Base-by-base conservation (phyloP, 2,888 invertebrate genomes). In the Torymus texanus region DNA sequence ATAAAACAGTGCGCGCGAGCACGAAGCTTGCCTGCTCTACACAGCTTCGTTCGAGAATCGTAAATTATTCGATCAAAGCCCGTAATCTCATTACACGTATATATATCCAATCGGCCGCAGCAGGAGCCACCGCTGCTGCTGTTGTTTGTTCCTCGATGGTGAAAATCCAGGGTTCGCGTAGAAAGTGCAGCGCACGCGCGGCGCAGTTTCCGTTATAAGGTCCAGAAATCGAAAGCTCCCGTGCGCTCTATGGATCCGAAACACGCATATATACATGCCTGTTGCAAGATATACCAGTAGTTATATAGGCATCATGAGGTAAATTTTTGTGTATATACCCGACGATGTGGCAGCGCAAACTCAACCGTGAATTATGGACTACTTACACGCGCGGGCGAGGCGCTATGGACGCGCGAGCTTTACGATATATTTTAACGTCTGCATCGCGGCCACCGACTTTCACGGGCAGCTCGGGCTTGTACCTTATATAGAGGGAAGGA, bases 61-160 rank as follows among this genome's bases (percentile, higher is more conserved):
- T 80, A 80, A 77, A 80, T 77, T 77, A 74, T 53, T 70, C 65
- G 77, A 61, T 77, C 77, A 59, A 51, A 51, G 41, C 70, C 73
- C 61, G 61, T 61, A 65, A 78, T 74, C 70, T 70, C 62, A 53
- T 70, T 63, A 70, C 65, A 68, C 14, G 50, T 51, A 13, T 50
- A 24, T 16, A 50, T 51, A 13, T 13, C 24, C 11, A 12, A 21
- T 4, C 24, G 56, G 21, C 55, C n/a, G 71, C 50, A 29, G 67
- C 55, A 24, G 11, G 21, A 16, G 41, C 41, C 68, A 0, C 21
- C 1, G n/a, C 56, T 13, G 41, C 21, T 21, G 62, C 29, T 68
- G 68, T 61, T 65, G 62, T 62, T 41, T 14, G 16, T 59, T 41
- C 29, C 58, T 8, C 18, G 67, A 53, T n/a, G 51, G 53, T 12